Evolutionary conservation across 1,140 invertebrate species (phyloP).

Genomic region (Nephila pilipes): DNA sequence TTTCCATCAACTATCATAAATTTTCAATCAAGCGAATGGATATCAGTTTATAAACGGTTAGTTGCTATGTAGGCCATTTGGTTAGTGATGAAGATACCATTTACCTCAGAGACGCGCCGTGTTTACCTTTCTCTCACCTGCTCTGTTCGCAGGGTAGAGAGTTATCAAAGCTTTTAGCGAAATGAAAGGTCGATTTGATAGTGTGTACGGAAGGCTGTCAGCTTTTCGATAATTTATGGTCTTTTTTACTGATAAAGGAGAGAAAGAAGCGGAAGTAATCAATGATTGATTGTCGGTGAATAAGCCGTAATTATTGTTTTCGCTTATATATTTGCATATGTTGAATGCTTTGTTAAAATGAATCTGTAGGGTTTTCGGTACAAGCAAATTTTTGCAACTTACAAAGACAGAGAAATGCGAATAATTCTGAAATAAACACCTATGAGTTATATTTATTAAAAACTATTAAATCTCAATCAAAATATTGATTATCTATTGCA

Average conservation of each 20-base stretch:
- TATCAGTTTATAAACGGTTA: neutral
- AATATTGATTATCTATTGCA: no score
- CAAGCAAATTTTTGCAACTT: no score
- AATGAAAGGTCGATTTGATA: conserved; percentile 35
- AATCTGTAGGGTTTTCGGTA: no score
- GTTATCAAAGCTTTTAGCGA: conserved; percentile 45
- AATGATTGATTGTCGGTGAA: neutral
- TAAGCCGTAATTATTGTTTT: neutral
- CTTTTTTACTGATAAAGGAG: neutral
- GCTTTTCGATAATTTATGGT: neutral
- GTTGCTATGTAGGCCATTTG: conserved; percentile 51
- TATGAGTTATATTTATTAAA: no score
- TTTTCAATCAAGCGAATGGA: conserved; percentile 43
- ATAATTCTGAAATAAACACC: no score
- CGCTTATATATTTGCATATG: no score
- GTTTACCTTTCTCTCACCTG: neutral
- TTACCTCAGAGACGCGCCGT: neutral
- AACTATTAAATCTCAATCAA: no score
- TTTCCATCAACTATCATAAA: conserved; percentile 1
- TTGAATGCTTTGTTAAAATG: no score
- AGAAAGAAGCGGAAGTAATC: neutral
- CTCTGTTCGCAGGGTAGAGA: neutral
- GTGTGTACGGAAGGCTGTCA: neutral
- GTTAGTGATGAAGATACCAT: conserved; percentile 16
- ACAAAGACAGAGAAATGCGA: no score